Conservation (phyloP, 2,113 vertebrate genomes). For the Crocuta crocuta region DNA sequence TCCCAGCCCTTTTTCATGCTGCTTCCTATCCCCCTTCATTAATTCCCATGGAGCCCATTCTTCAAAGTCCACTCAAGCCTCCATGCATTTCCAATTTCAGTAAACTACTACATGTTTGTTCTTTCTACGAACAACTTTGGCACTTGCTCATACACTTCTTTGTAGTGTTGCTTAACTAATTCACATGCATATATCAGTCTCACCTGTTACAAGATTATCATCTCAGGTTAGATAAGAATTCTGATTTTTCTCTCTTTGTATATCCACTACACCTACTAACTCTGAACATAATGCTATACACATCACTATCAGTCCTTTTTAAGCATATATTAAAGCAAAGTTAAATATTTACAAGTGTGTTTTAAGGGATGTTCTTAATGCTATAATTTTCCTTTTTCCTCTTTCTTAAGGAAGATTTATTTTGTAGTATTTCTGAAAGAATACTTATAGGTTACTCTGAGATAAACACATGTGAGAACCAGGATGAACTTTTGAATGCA, state of each 20-base stretch:
- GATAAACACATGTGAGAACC: neutral
- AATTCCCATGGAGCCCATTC: neutral
- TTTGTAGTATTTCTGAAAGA: conserved; percentile 52
- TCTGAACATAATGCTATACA: neutral
- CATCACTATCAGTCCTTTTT: neutral
- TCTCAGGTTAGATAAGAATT: neutral
- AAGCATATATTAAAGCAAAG: neutral
- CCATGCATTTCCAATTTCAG: neutral
- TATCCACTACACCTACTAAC: neutral
- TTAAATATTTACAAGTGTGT: neutral
- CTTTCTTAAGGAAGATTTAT: neutral
- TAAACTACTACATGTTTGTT: neutral
- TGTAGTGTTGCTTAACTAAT: neutral
- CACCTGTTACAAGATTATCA: neutral
- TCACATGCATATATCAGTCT: neutral
- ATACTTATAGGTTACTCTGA: neutral
- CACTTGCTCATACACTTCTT: neutral
- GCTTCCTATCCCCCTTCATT: neutral
- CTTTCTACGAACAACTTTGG: neutral
- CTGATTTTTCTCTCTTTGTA: neutral
- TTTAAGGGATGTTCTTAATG: neutral
- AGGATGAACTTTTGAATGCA: neutral
- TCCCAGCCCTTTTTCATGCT: neutral
- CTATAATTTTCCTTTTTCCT: neutral
- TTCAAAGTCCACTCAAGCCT: neutral